phyloP scores from a whole-genome alignment of 2,113 vertebrate species.

The Melospiza melodia region DNA sequence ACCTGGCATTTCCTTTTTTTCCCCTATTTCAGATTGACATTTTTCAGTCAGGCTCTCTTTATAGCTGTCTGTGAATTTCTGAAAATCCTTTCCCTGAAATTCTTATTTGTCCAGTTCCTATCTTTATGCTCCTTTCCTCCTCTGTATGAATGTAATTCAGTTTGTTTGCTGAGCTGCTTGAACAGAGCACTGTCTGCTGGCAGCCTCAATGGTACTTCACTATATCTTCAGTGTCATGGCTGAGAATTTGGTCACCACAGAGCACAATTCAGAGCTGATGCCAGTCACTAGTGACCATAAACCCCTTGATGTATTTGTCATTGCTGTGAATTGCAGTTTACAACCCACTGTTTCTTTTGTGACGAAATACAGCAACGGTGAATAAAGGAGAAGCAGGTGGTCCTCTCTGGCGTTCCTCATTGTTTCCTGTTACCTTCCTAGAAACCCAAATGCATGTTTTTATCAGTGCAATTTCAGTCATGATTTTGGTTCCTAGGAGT shows the following conservation, averaged over 20 bases:
- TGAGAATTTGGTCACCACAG: background rate
- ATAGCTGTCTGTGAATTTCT: slow-evolving; percentile 32
- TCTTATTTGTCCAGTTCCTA: background rate
- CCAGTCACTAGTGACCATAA: background rate
- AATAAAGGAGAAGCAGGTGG: background rate
- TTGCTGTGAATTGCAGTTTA: background rate
- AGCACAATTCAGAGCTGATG: background rate
- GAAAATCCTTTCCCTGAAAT: background rate
- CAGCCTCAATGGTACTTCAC: background rate
- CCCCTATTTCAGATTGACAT: background rate
- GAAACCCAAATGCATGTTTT: background rate
- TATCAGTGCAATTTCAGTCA: background rate
- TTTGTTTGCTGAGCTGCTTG: background rate
- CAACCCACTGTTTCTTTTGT: background rate
- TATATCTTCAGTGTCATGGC: background rate
- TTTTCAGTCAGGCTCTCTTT: slow-evolving; percentile 4
- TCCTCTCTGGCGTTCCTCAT: background rate
- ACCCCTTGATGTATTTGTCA: background rate
- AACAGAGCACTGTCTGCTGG: background rate
- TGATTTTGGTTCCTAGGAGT: background rate
- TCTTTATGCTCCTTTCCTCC: background rate
- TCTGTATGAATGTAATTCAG: background rate
- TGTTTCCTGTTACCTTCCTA: background rate
- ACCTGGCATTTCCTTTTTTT: rapidly evolving
- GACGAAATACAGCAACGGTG: background rate